phyloP scores from a whole-genome alignment of 35 echinoderm and acorn worm genomes.

The Patiria miniata region DNA sequence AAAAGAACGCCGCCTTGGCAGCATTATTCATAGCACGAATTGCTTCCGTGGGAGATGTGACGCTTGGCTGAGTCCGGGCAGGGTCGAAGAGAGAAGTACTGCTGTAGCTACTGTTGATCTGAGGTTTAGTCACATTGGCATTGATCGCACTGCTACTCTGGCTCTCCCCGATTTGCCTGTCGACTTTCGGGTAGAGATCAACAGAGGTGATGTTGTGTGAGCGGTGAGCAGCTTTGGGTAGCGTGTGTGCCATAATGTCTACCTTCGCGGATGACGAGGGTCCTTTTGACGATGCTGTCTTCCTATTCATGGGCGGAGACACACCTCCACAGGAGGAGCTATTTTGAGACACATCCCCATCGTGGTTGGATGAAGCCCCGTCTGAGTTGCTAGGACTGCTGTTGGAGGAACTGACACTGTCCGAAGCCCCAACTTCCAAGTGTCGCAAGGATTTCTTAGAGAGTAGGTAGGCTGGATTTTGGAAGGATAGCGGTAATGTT shows the following conservation, averaged over 20 bases:
- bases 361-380: constrained; percentile 52
- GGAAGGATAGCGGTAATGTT: constrained; percentile 83
- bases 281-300: not conserved
- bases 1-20: constrained; percentile 61
- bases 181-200: constrained; percentile 56
- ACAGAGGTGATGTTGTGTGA: constrained; percentile 41
- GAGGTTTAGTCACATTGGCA: constrained; percentile 4
- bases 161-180: constrained; percentile 50
- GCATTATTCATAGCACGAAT: constrained; percentile 67
- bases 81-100: constrained; percentile 27
- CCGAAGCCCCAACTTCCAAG: constrained; percentile 54
- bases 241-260: constrained; percentile 60
- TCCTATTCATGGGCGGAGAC: constrained; percentile 49
- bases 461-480: constrained; percentile 90
- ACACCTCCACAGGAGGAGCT: constrained; percentile 70
- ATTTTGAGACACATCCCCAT: constrained; percentile 80
- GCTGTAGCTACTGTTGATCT: constrained; percentile 13
- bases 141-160: constrained; percentile 65
- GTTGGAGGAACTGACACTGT: constrained; percentile 84
- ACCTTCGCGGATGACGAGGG: constrained; percentile 9
- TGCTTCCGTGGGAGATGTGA: constrained; percentile 76
- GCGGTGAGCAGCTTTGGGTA: constrained; percentile 83
- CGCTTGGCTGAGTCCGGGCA: constrained; percentile 33
- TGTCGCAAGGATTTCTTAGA: constrained; percentile 43
- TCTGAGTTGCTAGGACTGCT: constrained; percentile 66